Base-by-base conservation (phyloP, 2,797 vertebrate species). In the Acrossocheilus wenchowensis region DNA sequence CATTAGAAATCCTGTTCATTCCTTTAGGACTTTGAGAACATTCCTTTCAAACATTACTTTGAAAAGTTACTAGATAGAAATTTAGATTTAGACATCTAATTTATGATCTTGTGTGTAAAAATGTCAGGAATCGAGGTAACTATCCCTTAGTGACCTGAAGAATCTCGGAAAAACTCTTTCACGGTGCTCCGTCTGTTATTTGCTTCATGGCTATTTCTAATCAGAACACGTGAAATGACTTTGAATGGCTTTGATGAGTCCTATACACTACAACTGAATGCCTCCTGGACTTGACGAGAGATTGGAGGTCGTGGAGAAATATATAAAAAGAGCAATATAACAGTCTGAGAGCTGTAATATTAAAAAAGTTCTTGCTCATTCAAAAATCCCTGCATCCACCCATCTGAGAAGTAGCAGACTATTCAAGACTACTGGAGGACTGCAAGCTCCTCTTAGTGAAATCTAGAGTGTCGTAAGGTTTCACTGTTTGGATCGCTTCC, bases 251-350 rank as follows among this genome's bases (percentile, higher is more conserved):
- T 62, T 84, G 41, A 62, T 77, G 72, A 84, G 60, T 66, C 41
- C 57, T 39, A 4, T 50, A 66, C 62, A 68, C 10, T 48, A 21
- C 15, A 64, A 12, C 4, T 30, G 57, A 79, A 60, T 30, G 78
- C 78, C 78, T 64, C n/a, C 39, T 45, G 36, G 57, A 79, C 39
- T 15, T 78, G 54, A 78, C 4, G 23, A 64, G 54, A 79, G 39
- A 79, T 14, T 26, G 23, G 23, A 41, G 74, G 74, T 52, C 36
- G 54, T 17, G 54, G 77, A 41, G 23, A 79, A 64, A 50, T 34
- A 52, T 45, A 68, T 81, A 43, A 64, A 80, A 78, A 66, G 50
- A 54, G 45, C n/a, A 80, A 73, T 79, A 72, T 72, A 80, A 69
- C 48, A 43, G 48, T 19, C 9, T 1, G 8, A 84, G 60, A 84